phyloP scores from a whole-genome alignment of 2,888 invertebrate genomes.

The Drosophila neotestacea region DNA sequence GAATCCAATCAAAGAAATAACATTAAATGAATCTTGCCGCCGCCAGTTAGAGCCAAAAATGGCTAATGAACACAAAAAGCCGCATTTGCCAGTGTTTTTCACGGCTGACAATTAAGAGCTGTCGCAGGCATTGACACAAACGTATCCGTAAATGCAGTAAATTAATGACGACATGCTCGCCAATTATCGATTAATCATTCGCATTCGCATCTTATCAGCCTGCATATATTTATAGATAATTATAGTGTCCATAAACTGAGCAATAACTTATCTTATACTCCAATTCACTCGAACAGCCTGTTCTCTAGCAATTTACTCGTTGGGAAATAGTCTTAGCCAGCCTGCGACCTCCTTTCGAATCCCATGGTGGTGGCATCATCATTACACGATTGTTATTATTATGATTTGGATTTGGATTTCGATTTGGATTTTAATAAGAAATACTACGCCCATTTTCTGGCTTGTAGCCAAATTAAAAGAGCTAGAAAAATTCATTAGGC shows the following conservation, averaged over 20 bases:
- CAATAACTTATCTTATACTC: conserved; percentile 24
- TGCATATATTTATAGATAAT: conserved; percentile 35
- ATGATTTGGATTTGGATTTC: conserved; percentile 38
- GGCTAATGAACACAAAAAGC: conserved; percentile 39
- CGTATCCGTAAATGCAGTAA: conserved; percentile 57
- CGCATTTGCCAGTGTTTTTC: conserved; percentile 45
- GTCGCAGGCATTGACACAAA: conserved; percentile 32
- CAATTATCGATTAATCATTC: conserved; percentile 31
- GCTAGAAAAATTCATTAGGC: conserved; percentile 70
- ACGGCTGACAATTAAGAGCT: conserved; percentile 69
- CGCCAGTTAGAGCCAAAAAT: conserved; percentile 3
- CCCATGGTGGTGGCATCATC: conserved; percentile 43
- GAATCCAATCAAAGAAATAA: conserved; percentile 48
- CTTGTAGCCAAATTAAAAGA: conserved; percentile 52
- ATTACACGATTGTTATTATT: conserved; percentile 46
- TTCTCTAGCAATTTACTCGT: conserved; percentile 1
- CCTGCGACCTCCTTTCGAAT: conserved; percentile 60
- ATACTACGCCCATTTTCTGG: conserved; percentile 65
- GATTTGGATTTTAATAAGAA: conserved; percentile 48
- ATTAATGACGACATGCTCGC: conserved; percentile 44
- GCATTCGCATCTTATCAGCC: conserved; percentile 24
- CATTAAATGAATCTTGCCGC: conserved; percentile 40
- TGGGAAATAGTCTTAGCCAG: conserved; percentile 20
- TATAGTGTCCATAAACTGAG: conserved; percentile 22
- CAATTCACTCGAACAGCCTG: not conserved